These are phyloP conservation scores for Dufourea novaeangliae DNA, from an alignment of 1,140 invertebrate genomes.

Conservation along the genomic window DNA sequence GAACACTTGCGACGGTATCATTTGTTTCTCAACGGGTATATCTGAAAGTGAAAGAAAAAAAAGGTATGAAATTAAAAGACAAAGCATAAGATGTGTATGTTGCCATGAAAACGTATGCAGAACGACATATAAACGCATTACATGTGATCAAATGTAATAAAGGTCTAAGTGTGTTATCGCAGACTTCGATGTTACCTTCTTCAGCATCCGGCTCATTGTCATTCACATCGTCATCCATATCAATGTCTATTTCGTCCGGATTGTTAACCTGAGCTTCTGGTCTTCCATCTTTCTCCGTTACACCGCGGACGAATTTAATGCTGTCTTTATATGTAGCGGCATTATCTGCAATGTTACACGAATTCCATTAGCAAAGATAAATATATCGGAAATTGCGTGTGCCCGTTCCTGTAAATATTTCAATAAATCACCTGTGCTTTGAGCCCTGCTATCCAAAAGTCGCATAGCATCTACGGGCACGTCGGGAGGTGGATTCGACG, in stretches of 20 bases:
- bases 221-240: constrained; percentile 87
- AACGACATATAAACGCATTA: constrained; percentile 44
- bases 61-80: constrained; percentile 14
- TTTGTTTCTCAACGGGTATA: constrained; percentile 90
- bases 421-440: constrained; percentile 32
- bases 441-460: constrained; percentile 90
- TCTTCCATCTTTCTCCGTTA: constrained; percentile 90
- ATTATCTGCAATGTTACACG: constrained; percentile 54
- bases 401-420: neutral
- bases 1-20: constrained; percentile 93
- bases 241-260: constrained; percentile 97
- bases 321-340: constrained; percentile 82
- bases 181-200: constrained; percentile 54
- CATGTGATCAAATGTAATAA: constrained; percentile 32
- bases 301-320: constrained; percentile 93
- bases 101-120: constrained; percentile 39
- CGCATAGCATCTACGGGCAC: constrained; percentile 93
- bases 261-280: constrained; percentile 88
- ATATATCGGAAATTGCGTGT: neutral
- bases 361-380: constrained; percentile 14
- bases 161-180: constrained; percentile 12
- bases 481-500: constrained; percentile 85
- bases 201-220: constrained; percentile 84
- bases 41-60: constrained; percentile 78
- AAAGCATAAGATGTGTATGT: neutral